These are phyloP conservation scores for Agrotis exclamationis DNA, from an alignment of 2,888 invertebrate species.

Conservation along the genomic window DNA sequence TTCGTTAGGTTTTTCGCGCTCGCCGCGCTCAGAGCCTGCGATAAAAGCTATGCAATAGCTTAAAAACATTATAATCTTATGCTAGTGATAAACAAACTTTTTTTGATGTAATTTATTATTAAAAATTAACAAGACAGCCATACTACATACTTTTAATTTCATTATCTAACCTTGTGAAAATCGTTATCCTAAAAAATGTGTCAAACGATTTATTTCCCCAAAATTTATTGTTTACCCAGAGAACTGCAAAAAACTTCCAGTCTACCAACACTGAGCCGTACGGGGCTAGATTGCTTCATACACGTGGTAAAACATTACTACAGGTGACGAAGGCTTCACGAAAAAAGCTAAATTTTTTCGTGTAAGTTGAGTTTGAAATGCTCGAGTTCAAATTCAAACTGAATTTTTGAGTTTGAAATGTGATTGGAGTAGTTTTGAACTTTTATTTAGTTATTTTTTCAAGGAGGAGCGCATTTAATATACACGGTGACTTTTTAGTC, in stretches of 20 bases:
- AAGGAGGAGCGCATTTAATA: background rate
- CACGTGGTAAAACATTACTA: constrained; percentile 47
- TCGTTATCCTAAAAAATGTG: background rate
- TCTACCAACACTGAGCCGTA: constrained; percentile 22
- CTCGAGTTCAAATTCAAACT: constrained; percentile 19
- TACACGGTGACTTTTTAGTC: too few species aligned
- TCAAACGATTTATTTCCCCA: background rate
- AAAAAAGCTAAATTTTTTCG: constrained; percentile 14
- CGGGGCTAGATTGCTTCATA: constrained; percentile 66
- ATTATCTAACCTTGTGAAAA: background rate
- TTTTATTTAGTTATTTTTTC: background rate
- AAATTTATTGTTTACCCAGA: background rate
- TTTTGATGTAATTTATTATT: too few species aligned
- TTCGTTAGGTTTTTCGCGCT: too few species aligned
- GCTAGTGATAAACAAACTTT: too few species aligned
- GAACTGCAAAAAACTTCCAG: background rate
- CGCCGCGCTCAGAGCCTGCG: too few species aligned
- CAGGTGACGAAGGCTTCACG: constrained; percentile 15
- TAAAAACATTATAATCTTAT: too few species aligned
- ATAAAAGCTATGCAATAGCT: too few species aligned
- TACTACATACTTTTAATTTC: too few species aligned
- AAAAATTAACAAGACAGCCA: too few species aligned
- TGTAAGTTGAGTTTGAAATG: constrained; percentile 27
- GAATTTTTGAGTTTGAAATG: constrained; percentile 18
- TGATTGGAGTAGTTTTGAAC: constrained; percentile 1